These are phyloP conservation scores for Drosophila setosimentum DNA, from an alignment of 2,888 invertebrate genomes.

Conservation along the genomic window DNA sequence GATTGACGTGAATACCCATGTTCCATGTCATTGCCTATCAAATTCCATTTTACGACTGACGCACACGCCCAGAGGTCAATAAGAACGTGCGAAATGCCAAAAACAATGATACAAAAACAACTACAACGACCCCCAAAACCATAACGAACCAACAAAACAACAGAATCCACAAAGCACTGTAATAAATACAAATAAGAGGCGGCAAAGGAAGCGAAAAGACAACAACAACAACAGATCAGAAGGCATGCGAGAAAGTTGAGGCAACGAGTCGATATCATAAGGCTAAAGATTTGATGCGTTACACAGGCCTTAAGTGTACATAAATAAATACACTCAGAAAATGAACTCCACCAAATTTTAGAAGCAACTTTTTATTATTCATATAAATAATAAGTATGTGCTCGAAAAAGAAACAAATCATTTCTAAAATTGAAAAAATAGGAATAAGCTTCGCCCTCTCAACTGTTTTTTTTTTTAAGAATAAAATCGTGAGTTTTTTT, in stretches of 20 bases:
- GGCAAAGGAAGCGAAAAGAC: conserved; percentile 20
- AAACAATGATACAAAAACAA: conserved; percentile 38
- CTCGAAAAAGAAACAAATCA: background rate
- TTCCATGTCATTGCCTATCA: conserved; percentile 44
- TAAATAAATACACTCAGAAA: conserved; percentile 20
- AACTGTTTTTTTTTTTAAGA: background rate
- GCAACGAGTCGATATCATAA: conserved; percentile 29
- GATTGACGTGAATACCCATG: conserved; percentile 21
- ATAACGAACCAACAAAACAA: conserved; percentile 8
- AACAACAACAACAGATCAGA: conserved; percentile 26
- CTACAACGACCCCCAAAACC: background rate
- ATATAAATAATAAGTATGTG: background rate
- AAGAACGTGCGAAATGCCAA: conserved; percentile 63
- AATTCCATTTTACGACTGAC: conserved; percentile 62
- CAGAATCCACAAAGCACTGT: conserved; percentile 1
- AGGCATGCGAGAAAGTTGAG: conserved; percentile 22
- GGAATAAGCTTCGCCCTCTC: background rate
- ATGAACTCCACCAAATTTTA: background rate
- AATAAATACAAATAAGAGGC: background rate
- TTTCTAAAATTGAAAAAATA: background rate
- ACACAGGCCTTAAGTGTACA: conserved; percentile 33
- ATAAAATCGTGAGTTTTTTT: too few species aligned
- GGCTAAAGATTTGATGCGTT: conserved; percentile 55
- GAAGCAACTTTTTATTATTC: background rate
- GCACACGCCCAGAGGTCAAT: conserved; percentile 39